Conservation (phyloP, 2,888 invertebrate genomes). For the Magallana nippona region DNA sequence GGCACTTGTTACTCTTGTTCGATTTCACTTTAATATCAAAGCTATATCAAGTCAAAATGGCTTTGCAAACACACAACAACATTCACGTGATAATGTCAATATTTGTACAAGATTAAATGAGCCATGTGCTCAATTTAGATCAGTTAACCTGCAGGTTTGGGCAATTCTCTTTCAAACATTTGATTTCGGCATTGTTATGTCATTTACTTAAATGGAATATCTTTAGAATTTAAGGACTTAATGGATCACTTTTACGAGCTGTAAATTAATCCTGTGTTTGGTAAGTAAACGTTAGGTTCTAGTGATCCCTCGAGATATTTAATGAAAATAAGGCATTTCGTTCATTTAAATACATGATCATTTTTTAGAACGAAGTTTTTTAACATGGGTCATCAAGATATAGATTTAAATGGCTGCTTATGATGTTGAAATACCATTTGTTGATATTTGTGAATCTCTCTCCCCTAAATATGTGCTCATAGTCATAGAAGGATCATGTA, state of each 20-base stretch:
- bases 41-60: conserved; percentile 20
- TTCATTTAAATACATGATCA: no score
- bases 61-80: conserved; percentile 22
- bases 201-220: background rate
- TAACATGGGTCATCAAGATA: no score
- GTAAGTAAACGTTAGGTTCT: background rate
- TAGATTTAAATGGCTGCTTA: no score
- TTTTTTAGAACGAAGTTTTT: no score
- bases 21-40: background rate
- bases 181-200: background rate
- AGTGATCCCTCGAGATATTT: background rate
- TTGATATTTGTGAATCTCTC: no score
- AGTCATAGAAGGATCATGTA: background rate
- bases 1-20: background rate
- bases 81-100: conserved; percentile 26
- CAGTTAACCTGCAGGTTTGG: conserved; percentile 20
- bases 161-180: background rate
- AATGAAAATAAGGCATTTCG: background rate
- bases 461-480: no score
- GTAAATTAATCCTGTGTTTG: background rate
- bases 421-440: no score
- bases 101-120: conserved; percentile 20
- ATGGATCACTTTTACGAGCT: background rate
- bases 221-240: conserved; percentile 7
- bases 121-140: background rate